Base-by-base conservation (phyloP, 1,140 invertebrate genomes). In the Leptopilina boulardi region DNA sequence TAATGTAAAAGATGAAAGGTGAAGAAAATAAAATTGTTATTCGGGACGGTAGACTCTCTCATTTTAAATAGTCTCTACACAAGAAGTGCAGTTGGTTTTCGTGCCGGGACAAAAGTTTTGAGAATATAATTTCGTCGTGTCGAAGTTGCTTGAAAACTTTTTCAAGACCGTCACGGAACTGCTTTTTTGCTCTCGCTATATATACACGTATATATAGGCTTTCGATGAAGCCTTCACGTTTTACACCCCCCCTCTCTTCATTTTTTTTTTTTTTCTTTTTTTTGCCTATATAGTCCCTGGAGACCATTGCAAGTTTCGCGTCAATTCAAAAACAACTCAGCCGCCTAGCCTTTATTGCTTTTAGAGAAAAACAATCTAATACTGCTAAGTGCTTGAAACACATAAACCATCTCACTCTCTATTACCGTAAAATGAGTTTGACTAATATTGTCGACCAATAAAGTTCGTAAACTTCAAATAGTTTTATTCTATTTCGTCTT, bases 51-150 rank as follows among this genome's bases (percentile, higher is more conserved):
- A 66, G 11, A 66, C 15, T 30, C n/a, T n/a, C n/a, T n/a, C 26
- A 30, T 66, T 66, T 66, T 66, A 66, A 66, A 26, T n/a, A 30
- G 26, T 66, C 26, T 66, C 26, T 66, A 3, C 23, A n/a, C n/a
- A 30, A 6, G 13, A 66, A 66, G 26, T n/a, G 59, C 59, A 66
- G 23, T 66, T 26, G 59, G 23, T 30, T 59, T 66, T 66, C 59
- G 59, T 66, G 26, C 11, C 23, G 23, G 59, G 26, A n/a, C 26
- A 23, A 66, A 66, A 66, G 59, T 66, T 73, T 75, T 70, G 34
- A 56, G 42, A 70, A 78, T 34, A 71, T 78, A 70, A 75, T 75
- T 51, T 73, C 19, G 41, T 38, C 19, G 23, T 74, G 74, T 79
- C 51, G 23, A 76, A 79, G 70, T 77, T 79, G 47, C 75, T 34